Base-by-base conservation (phyloP, 2,113 vertebrate species). In the Bombycilla garrulus region DNA sequence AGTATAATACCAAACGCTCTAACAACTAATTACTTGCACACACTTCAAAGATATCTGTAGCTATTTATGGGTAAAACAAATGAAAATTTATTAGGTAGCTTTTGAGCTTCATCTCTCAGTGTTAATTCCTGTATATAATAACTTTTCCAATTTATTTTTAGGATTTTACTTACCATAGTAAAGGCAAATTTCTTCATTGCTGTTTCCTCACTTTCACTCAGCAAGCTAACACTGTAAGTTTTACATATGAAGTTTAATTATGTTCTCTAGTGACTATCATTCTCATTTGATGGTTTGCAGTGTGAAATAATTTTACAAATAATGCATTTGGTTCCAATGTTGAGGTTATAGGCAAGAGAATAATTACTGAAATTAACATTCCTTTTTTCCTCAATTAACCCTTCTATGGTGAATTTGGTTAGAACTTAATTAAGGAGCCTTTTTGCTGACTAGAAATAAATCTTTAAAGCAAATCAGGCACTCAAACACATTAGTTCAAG, bases 221-320 rank as follows among this genome's bases (percentile, higher is more conserved):
- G 64, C 79, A 24, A 86, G 25, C 19, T 66, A 81, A 79, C 66
- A 72, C 20, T 4, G 0, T 65, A 79, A 60, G 48, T 57, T 60
- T 90, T 76, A 83, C 56, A 69, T 33, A 57, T 35, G 23, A 73
- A 86, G 50, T 64, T 58, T 81, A 92, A 91, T 82, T 88, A 80
- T 47, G 22, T 78, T 94, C 42, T 88, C 21, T 77, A 74, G 82
- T 95, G 91, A 88, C 67, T 83, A 35, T 58, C 53, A 42, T 83
- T 90, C 48, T 76, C 53, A 84, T 86, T 83, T 94, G 89, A 90
- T 72, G 31, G 42, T 90, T 86, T 82, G 45, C 53, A 81, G 24
- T 84, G 33, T 86, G 53, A 92, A 93, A 65, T 72, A 9, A 57
- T 85, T 90, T 96, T 93, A 58, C 44, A 91, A 97, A 94, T 90